phyloP scores from a whole-genome alignment of 2,888 invertebrate genomes.

The Netelia virgata region DNA sequence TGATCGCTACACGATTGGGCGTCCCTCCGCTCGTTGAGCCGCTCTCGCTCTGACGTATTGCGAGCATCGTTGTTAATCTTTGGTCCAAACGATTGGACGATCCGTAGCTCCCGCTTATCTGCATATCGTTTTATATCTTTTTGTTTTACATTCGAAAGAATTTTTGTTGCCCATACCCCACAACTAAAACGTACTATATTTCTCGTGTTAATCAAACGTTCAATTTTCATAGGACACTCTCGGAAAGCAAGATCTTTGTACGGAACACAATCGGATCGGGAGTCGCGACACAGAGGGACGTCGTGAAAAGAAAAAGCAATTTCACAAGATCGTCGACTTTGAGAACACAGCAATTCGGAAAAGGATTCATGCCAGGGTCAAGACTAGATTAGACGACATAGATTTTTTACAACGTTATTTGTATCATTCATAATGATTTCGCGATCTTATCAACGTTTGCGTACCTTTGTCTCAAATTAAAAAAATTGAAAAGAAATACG shows the following conservation, averaged over 20 bases:
- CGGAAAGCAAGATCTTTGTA: neutral
- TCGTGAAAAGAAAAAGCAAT: constrained; percentile 13
- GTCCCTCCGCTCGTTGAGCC: constrained; percentile 57
- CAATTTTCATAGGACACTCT: constrained; percentile 41
- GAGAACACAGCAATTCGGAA: constrained; percentile 46
- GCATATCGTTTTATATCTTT: constrained; percentile 38
- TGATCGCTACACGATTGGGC: constrained; percentile 60
- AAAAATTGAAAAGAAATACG: no score
- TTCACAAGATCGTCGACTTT: constrained; percentile 29
- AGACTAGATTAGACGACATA: constrained; percentile 26
- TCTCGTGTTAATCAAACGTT: constrained; percentile 24
- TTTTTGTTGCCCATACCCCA: neutral
- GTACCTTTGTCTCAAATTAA: no score
- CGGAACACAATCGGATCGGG: constrained; percentile 25
- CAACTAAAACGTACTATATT: neutral
- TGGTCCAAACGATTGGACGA: constrained; percentile 64
- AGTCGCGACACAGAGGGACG: constrained; percentile 50
- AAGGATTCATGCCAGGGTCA: constrained; percentile 67
- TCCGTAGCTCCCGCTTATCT: constrained; percentile 65
- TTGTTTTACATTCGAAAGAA: constrained; percentile 15
- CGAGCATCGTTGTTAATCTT: constrained; percentile 54
- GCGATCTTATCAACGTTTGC: neutral
- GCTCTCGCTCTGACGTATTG: constrained; percentile 54
- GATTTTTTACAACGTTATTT: neutral
- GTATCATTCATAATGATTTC: neutral